phyloP scores from a whole-genome alignment of 2,113 vertebrate species.

The Zapornia atra region DNA sequence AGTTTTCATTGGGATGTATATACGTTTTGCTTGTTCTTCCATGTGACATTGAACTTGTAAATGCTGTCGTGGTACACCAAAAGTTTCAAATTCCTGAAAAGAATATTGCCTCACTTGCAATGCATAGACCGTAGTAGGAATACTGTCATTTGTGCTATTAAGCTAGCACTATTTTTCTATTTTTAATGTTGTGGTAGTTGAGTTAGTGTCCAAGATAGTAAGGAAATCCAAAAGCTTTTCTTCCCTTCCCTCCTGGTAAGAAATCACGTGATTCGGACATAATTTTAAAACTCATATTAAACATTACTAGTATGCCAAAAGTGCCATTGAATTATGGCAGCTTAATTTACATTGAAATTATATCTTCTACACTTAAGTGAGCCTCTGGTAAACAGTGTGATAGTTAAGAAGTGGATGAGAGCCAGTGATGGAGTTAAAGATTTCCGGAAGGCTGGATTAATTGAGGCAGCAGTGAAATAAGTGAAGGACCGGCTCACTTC shows the following conservation, averaged over 20 bases:
- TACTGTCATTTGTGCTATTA: background rate
- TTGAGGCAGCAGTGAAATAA: background rate
- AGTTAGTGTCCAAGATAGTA: background rate
- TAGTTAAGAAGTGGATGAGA: background rate
- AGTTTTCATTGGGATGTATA: background rate
- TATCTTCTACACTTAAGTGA: background rate
- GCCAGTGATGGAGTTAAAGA: background rate
- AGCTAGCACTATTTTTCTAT: fast-evolving
- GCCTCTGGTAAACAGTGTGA: background rate
- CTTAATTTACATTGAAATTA: background rate
- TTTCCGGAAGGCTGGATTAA: background rate
- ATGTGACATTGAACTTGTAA: background rate
- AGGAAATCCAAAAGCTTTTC: background rate
- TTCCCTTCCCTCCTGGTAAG: background rate
- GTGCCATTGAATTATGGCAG: background rate
- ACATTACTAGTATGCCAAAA: background rate
- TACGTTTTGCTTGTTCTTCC: background rate
- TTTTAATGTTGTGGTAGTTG: background rate
- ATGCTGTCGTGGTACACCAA: background rate
- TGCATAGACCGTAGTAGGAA: background rate
- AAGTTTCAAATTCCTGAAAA: background rate
- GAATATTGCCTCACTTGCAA: background rate
- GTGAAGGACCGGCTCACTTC: background rate
- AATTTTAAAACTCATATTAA: background rate
- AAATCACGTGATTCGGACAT: background rate